phyloP scores from a whole-genome alignment of 2,797 vertebrate species.

The Podarcis lilfordi region DNA sequence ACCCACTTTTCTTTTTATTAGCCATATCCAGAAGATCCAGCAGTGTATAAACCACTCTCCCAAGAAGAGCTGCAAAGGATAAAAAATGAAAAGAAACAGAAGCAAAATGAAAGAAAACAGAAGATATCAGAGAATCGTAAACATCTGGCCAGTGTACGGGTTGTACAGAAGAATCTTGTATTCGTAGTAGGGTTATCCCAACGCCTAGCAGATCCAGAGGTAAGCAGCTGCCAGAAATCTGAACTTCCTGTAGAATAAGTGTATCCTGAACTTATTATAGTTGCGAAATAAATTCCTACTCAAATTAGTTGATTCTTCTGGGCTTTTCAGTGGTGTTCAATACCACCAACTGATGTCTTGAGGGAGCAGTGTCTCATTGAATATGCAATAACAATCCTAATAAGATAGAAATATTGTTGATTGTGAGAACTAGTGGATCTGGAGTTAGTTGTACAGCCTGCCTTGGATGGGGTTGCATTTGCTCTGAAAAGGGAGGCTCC shows the following conservation, averaged over 20 bases:
- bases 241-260: neutral
- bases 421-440: neutral
- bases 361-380: neutral
- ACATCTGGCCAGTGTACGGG: slow-evolving; percentile 96
- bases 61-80: slow-evolving; percentile 99
- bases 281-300: neutral
- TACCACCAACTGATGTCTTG: neutral
- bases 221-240: slow-evolving; percentile 68
- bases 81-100: slow-evolving; percentile 99
- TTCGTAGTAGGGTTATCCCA: slow-evolving; percentile 98
- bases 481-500: neutral
- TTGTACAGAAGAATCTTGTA: slow-evolving; percentile 98
- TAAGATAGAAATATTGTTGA: neutral
- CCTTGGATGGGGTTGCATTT: neutral
- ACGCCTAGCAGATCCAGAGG: slow-evolving; percentile 96
- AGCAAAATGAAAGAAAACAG: slow-evolving; percentile 99
- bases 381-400: neutral
- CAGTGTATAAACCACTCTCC: slow-evolving; percentile 99
- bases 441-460: neutral
- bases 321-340: neutral
- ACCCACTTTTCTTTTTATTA: slow-evolving; percentile 73
- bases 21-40: slow-evolving; percentile 99
- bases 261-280: neutral
- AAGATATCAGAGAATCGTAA: slow-evolving; percentile 99
- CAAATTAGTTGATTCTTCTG: neutral